phyloP scores from a whole-genome alignment of 2,888 invertebrate genomes.

The Cantharis rufa region DNA sequence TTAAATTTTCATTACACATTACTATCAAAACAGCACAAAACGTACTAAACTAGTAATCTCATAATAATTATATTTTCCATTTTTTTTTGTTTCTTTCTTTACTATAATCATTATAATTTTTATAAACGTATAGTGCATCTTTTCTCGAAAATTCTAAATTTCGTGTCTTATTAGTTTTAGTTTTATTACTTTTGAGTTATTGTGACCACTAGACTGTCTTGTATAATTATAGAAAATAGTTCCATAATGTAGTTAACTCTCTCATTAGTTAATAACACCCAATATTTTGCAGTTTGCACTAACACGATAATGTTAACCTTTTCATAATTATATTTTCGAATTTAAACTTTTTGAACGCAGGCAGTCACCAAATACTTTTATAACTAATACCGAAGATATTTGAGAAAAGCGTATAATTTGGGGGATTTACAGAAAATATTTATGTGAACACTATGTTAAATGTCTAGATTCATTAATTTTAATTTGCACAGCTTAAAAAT shows the following conservation, averaged over 20 bases:
- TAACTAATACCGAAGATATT: neutral
- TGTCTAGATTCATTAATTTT: neutral
- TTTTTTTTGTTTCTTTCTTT: neutral
- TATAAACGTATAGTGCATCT: slow-evolving; percentile 3
- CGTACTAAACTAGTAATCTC: slow-evolving; percentile 5
- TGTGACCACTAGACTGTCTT: neutral
- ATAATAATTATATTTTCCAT: neutral
- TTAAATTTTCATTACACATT: slow-evolving; percentile 13
- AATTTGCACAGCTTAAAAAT: neutral
- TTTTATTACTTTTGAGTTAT: neutral
- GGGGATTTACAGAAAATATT: neutral
- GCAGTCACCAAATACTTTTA: neutral
- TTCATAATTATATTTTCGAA: neutral
- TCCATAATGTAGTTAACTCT: neutral
- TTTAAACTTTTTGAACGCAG: neutral
- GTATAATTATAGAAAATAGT: neutral
- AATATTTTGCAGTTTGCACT: neutral
- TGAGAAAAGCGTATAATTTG: neutral
- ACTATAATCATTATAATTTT: neutral
- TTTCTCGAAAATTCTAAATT: neutral
- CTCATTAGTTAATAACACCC: neutral
- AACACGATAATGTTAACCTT: neutral
- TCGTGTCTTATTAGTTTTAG: neutral
- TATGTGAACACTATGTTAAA: neutral
- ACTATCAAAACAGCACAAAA: slow-evolving; percentile 22